Percentiles rank a stretch among this genome's conserved stretches.
Evolutionary conservation across 1,140 invertebrate species (phyloP).

Genomic region (Drosophila chauvacae): DNA sequence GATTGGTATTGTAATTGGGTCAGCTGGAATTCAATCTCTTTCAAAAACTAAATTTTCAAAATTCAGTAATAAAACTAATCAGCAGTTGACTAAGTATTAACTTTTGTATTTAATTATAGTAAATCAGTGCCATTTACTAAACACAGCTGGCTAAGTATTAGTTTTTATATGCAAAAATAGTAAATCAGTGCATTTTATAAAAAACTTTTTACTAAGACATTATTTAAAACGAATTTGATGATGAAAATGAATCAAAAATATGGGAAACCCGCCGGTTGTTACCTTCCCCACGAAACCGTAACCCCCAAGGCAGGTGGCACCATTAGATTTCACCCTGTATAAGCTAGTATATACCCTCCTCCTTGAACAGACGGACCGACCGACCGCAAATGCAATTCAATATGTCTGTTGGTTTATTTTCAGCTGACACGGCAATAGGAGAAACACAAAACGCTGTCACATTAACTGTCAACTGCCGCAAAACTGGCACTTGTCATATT

Average conservation of each 20-base stretch:
- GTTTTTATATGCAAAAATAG: neutral
- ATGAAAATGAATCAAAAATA: neutral
- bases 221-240: neutral
- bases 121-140: too few relatives aligned
- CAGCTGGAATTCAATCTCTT: too few relatives aligned
- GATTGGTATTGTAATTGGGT: too few relatives aligned
- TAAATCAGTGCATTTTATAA: too few relatives aligned
- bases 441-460: conserved; percentile 75
- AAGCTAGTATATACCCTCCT: conserved; percentile 1
- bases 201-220: neutral
- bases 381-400: conserved; percentile 68
- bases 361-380: neutral
- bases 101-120: too few relatives aligned
- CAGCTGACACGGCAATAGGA: conserved; percentile 59
- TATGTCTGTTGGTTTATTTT: conserved; percentile 79
- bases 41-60: too few relatives aligned
- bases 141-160: too few relatives aligned
- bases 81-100: neutral
- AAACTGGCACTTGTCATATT: conserved; percentile 81
- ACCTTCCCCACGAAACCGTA: conserved; percentile 6
- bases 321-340: conserved; percentile 2
- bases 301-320: neutral
- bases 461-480: conserved; percentile 81
- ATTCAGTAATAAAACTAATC: neutral
- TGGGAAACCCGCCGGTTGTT: neutral